Base-by-base conservation (phyloP, 2,888 invertebrate genomes). In the Sphinx pinastri region DNA sequence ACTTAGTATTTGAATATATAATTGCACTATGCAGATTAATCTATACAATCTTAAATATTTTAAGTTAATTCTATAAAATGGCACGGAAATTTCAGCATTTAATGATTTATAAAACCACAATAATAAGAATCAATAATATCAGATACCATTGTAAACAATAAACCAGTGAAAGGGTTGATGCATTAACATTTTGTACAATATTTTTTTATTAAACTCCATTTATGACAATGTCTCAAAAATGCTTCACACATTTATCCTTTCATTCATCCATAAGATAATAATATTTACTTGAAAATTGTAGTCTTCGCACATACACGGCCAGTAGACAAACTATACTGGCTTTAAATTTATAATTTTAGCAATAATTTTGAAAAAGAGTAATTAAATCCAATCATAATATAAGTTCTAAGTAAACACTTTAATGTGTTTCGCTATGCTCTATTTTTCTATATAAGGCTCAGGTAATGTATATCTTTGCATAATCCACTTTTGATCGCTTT, bases 41-140 rank as follows among this genome's bases (percentile, higher is more conserved):
- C 60, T 38, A 38, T 8, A 25, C 19, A 13, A 19, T 25, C 16
- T 58, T 67, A 68, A 68, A 49, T 68, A 58, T 25, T 58, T 31
- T 8, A 51, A 59, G 19, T 45, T 19, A 19, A 38, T 45, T 58
- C 67, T 52, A 19, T 59, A 38, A 38, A 63, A 49, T 49, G 49
- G 63, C 63, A 63, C 63, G 63, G 63, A 63, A 63, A 63, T 63
- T 63, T 16, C 49, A 63, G 63, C 63, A 63, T 16, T 51, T 51
- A 4, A 51, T 51, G 14, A 14, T 14, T 51, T 51, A 14, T 51
- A 51, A 51, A 51, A 51, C 10, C 14, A 51, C 14, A 51, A 14
- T 11, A 51, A 12, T 14, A 51, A 51, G 4, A 7, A 51, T 4
- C 4, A 2, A 10, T 14, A 12, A 51, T 14, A 51, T 51, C 12